phyloP scores from a whole-genome alignment of 2,888 invertebrate genomes.

The Drosophila nr. fundita region DNA sequence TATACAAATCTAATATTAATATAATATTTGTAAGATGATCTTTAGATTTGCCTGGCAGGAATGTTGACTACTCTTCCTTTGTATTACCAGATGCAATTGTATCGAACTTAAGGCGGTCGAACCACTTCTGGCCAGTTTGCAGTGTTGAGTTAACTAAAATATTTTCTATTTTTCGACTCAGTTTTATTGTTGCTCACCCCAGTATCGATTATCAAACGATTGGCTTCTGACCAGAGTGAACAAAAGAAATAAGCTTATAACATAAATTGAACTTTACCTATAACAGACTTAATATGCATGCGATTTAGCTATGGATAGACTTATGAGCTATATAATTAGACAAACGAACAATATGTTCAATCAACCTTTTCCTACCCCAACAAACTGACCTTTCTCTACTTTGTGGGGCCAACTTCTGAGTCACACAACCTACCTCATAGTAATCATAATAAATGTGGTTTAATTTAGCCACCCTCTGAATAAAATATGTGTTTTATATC shows the following conservation, averaged over 20 bases:
- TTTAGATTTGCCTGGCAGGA: too few relatives aligned
- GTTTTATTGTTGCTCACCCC: background rate
- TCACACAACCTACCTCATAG: background rate
- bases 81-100: background rate
- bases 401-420: background rate
- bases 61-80: background rate
- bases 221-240: background rate
- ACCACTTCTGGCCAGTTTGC: constrained; percentile 1
- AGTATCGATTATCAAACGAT: background rate
- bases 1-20: too few relatives aligned
- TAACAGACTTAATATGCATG: background rate
- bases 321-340: background rate
- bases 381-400: background rate
- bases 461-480: constrained; percentile 10
- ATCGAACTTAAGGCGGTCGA: constrained; percentile 3
- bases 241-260: background rate
- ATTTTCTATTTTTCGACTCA: background rate
- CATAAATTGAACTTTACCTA: background rate
- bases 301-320: background rate
- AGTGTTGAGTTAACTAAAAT: background rate
- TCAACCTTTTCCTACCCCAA: background rate
- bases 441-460: constrained; percentile 36
- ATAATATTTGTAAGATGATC: too few relatives aligned
- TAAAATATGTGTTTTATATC: constrained; percentile 8
- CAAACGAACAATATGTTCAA: background rate